Evolutionary conservation across 2,113 vertebrate species (phyloP).

Genomic region (Cottus gobio): DNA sequence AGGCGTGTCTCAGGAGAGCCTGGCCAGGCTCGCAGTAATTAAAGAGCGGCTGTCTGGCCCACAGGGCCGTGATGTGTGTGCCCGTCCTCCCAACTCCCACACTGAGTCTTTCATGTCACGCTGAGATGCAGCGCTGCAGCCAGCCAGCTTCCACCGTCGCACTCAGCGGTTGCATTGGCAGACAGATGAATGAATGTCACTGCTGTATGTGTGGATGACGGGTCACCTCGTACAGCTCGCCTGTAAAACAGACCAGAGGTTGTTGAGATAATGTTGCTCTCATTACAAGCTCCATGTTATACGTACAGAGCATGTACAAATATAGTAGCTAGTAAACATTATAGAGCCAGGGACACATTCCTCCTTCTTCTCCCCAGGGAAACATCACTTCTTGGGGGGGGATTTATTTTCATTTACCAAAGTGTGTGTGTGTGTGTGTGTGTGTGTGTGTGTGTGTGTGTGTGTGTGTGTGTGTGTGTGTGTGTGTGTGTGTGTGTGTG

Average conservation of each 20-base stretch:
- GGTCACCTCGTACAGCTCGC: conserved; percentile 12
- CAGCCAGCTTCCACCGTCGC: conserved; percentile 53
- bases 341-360: conserved; percentile 11
- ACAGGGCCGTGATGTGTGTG: conserved; percentile 70
- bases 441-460: conserved; percentile 40
- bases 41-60: conserved; percentile 79
- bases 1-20: conserved; percentile 80
- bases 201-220: conserved; percentile 49
- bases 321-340: background rate
- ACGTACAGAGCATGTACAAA: conserved; percentile 8
- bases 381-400: conserved; percentile 9
- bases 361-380: conserved; percentile 4
- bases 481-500: conserved; percentile 38
- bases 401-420: background rate
- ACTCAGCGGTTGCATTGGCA: conserved; percentile 55
- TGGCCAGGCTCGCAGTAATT: conserved; percentile 77
- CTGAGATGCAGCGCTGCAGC: conserved; percentile 60
- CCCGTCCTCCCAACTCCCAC: conserved; percentile 67
- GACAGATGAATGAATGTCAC: conserved; percentile 66
- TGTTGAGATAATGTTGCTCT: conserved; percentile 45
- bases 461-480: conserved; percentile 42
- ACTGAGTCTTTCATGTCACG: conserved; percentile 76
- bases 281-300: conserved; percentile 26
- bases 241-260: conserved; percentile 34
- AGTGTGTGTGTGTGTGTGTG: conserved; percentile 40